Percentiles rank a stretch among this genome's conserved stretches.
These are phyloP conservation scores for Eupithecia vulgata DNA, from an alignment of 2,888 invertebrate species.

Conservation along the genomic window DNA sequence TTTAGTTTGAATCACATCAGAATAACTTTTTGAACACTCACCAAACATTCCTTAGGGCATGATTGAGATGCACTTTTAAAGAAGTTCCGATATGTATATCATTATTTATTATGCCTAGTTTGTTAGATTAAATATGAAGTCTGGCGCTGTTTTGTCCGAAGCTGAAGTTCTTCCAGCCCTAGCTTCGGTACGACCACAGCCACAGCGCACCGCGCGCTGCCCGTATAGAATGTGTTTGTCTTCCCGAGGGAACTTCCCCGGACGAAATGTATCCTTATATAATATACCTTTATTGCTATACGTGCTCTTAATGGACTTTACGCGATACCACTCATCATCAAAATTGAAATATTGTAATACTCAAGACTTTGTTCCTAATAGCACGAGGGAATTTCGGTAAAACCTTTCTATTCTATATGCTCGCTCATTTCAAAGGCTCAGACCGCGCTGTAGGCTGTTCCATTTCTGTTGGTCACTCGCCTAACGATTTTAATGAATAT, in stretches of 20 bases:
- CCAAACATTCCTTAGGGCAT: background rate
- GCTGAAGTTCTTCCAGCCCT: slow-evolving; percentile 4
- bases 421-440: background rate
- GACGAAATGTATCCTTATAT: slow-evolving; percentile 24
- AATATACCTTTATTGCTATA: slow-evolving; percentile 16
- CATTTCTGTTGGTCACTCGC: background rate
- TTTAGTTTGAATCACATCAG: background rate
- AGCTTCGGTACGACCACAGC: background rate
- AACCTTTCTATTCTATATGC: background rate
- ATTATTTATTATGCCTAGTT: background rate
- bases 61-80: background rate
- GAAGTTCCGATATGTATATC: background rate
- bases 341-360: slow-evolving; percentile 11
- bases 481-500: slow-evolving; percentile 3
- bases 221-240: slow-evolving; percentile 30
- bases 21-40: no score
- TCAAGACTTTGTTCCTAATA: background rate
- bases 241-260: slow-evolving; percentile 22
- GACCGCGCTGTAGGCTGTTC: background rate
- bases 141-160: slow-evolving; percentile 1
- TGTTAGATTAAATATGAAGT: background rate
- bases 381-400: background rate
- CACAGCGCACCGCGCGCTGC: background rate
- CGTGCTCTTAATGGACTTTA: slow-evolving; percentile 13
- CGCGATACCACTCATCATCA: slow-evolving; percentile 15